Percentiles rank a stretch among this genome's conserved stretches.
These are phyloP conservation scores for Vanessa cardui DNA, from an alignment of 2,888 invertebrate genomes.

Conservation along the genomic window DNA sequence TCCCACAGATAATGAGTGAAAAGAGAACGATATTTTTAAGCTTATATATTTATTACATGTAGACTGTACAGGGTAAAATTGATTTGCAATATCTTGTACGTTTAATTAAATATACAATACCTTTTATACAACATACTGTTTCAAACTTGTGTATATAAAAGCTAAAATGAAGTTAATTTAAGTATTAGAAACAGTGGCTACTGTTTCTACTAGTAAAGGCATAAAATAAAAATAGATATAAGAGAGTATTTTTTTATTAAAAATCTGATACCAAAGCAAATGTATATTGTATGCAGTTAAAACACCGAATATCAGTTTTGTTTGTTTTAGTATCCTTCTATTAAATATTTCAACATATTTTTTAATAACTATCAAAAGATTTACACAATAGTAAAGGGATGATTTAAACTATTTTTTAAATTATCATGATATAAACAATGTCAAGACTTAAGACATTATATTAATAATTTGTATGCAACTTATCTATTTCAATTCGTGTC, in stretches of 20 bases:
- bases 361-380: background rate
- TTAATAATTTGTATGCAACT: background rate
- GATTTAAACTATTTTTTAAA: background rate
- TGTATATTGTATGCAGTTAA: constrained; percentile 74
- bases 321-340: background rate
- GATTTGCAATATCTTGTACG: too few species aligned
- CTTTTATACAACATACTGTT: too few species aligned
- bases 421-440: background rate
- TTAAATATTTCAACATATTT: background rate
- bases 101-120: too few species aligned
- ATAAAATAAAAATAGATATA: constrained; percentile 36
- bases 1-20: too few species aligned
- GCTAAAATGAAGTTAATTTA: too few species aligned
- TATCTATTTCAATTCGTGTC: constrained; percentile 42
- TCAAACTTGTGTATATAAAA: too few species aligned
- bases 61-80: too few species aligned
- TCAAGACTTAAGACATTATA: background rate
- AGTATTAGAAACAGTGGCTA: too few species aligned
- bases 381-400: background rate
- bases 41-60: too few species aligned
- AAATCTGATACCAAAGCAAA: constrained; percentile 80
- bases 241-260: constrained; percentile 71
- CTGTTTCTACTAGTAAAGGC: background rate
- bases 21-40: too few species aligned
- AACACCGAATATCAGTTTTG: constrained; percentile 53